Evolutionary conservation across 2,888 invertebrate species (phyloP).

Genomic region (Limnephilus rhombicus): DNA sequence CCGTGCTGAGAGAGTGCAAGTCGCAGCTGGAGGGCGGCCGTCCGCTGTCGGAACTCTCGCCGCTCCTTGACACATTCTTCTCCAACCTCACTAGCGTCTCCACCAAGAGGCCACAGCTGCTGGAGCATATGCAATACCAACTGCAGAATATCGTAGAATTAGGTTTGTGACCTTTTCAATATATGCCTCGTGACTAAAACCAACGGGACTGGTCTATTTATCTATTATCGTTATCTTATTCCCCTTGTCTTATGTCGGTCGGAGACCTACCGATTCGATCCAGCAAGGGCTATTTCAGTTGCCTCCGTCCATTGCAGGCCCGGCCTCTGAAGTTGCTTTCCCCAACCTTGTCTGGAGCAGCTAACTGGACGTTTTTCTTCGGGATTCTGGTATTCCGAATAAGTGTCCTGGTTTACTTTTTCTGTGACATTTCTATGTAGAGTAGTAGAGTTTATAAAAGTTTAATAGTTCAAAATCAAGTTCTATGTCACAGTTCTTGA

Average conservation of each 20-base stretch:
- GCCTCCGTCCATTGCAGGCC: too few relatives aligned
- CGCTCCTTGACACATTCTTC: conserved; percentile 58
- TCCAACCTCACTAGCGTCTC: conserved; percentile 56
- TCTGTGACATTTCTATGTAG: neutral
- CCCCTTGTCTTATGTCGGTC: too few relatives aligned
- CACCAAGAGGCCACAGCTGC: conserved; percentile 59
- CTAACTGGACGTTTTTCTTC: too few relatives aligned
- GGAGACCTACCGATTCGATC: too few relatives aligned
- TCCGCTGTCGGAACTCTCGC: conserved; percentile 61
- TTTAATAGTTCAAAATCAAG: too few relatives aligned
- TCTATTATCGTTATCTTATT: neutral
- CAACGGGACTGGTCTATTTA: neutral
- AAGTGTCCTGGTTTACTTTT: neutral
- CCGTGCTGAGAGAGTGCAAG: conserved; percentile 58
- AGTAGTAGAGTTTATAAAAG: too few relatives aligned
- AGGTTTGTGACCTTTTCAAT: conserved; percentile 49
- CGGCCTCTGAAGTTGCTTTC: too few relatives aligned
- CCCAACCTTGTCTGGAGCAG: too few relatives aligned
- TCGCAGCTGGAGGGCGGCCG: conserved; percentile 52
- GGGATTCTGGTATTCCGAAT: too few relatives aligned
- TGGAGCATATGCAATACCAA: conserved; percentile 59
- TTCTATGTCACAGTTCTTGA: too few relatives aligned
- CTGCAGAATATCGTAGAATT: conserved; percentile 64
- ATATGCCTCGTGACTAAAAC: neutral
- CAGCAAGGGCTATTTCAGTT: too few relatives aligned